phyloP scores from a whole-genome alignment of 2,113 vertebrate genomes.

The Mirounga angustirostris region DNA sequence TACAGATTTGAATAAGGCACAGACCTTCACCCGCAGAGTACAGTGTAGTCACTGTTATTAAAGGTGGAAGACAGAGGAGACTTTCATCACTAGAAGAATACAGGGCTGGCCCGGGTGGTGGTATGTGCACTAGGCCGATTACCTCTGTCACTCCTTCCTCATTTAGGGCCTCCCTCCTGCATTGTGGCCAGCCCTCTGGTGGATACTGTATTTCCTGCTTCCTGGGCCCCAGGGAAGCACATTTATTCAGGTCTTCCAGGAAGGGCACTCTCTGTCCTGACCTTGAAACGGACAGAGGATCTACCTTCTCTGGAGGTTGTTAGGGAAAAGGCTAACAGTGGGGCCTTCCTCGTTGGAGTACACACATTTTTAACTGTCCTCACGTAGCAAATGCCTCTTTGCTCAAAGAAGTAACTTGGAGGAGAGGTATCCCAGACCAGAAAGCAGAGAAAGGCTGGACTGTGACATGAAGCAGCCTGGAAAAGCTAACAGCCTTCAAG shows the following conservation, averaged over 20 bases:
- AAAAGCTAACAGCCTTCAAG: not conserved
- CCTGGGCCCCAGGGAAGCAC: not conserved
- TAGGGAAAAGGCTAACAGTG: not conserved
- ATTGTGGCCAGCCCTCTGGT: not conserved
- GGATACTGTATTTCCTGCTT: not conserved
- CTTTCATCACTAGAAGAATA: not conserved
- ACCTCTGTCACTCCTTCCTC: fast-evolving
- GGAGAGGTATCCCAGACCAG: not conserved
- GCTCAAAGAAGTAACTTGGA: not conserved
- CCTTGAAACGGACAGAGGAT: not conserved
- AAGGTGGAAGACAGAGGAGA: not conserved
- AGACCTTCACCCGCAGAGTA: not conserved
- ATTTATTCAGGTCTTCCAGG: not conserved
- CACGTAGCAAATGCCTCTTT: not conserved
- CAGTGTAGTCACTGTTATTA: not conserved
- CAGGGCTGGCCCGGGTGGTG: not conserved
- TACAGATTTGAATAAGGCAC: not conserved
- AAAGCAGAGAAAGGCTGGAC: not conserved
- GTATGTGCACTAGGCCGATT: fast-evolving
- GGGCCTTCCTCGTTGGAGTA: not conserved
- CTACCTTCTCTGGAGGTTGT: not conserved
- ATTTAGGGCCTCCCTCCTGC: not conserved
- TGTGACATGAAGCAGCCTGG: not conserved
- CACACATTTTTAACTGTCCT: not conserved
- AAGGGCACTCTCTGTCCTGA: not conserved